Evolutionary conservation across 1,140 invertebrate species (phyloP), one percentile per base, ranked within the genome.

Genomic region (Platyscapa corneri): DNA sequence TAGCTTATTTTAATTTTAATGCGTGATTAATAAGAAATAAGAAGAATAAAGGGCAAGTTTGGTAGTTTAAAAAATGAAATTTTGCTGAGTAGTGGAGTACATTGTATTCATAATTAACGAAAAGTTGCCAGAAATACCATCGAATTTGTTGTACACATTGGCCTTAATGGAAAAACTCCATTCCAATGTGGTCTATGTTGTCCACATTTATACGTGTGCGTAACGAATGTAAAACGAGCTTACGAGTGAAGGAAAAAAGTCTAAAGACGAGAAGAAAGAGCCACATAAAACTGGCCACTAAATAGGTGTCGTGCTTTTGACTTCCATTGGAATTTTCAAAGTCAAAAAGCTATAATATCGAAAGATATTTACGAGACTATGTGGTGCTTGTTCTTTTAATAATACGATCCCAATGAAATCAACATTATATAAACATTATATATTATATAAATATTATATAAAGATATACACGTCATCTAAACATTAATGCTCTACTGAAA

Each of bases 101-200:
- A 7, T 46, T 30, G 7, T 53, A 2, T 14, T 53, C 10, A n/a
- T n/a, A n/a, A n/a, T 53, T 53, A 10, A 18, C 2, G 18, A 10
- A 53, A 53, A n/a, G 3, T 67, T 67, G 6, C 12, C 56, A n/a
- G 53, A 46, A 82, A 82, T 72, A 84, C 56, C 53, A 79, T 85
- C 67, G 14, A 56, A 20, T 32, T 37, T 20, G n/a, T 10, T 14
- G 64, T 20, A 56, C 10, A 42, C 53, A 76, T 84, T 84, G n/a
- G 18, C 1, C 18, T 32, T 85, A 80, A 80, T 85, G 80, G 77
- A 85, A 85, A 85, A 85, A 85, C 49, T 79, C 82, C 60, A 84
- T 78, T 84, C 46, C 34, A 65, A 72, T n/a, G n/a, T 39, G 53
- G 82, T 70, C 12, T 34, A 18, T 23, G 0, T 14, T 53, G 5